phyloP scores from a whole-genome alignment of 2,888 invertebrate genomes.

The Sphecodes monilicornis region DNA sequence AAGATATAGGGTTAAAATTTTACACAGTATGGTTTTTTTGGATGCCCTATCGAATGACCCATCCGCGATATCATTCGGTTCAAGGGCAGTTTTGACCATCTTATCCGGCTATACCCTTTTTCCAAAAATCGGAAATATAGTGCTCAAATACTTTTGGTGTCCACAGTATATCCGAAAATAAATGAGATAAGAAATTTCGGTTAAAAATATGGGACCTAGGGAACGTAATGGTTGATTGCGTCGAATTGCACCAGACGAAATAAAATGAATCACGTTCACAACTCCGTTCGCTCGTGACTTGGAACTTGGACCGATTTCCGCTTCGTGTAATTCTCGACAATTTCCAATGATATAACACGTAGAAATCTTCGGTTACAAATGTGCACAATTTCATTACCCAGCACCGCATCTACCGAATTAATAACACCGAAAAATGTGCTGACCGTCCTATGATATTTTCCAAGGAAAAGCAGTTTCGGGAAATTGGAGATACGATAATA shows the following conservation, averaged over 20 bases:
- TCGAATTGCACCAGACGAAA: neutral
- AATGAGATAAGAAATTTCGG: slow-evolving; percentile 11
- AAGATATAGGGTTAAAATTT: no score
- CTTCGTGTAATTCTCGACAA: neutral
- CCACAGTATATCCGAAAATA: no score
- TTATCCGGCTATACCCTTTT: no score
- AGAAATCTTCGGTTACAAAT: slow-evolving; percentile 14
- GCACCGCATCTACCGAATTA: slow-evolving; percentile 25
- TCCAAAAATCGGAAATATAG: no score
- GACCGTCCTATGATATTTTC: neutral
- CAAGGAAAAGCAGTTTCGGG: neutral
- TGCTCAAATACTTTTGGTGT: no score
- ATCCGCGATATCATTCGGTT: no score
- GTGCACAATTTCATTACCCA: neutral
- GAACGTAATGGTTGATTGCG: neutral
- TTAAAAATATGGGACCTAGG: neutral
- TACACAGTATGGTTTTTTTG: no score
- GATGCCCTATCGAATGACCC: no score
- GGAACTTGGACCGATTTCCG: neutral
- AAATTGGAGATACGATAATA: neutral
- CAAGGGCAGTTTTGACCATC: no score
- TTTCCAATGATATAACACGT: slow-evolving; percentile 2
- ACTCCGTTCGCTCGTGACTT: slow-evolving; percentile 10
- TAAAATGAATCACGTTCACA: slow-evolving; percentile 32
- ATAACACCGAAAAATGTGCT: slow-evolving; percentile 27